Conservation (phyloP, 2,797 vertebrate species). For the Anableps anableps region DNA sequence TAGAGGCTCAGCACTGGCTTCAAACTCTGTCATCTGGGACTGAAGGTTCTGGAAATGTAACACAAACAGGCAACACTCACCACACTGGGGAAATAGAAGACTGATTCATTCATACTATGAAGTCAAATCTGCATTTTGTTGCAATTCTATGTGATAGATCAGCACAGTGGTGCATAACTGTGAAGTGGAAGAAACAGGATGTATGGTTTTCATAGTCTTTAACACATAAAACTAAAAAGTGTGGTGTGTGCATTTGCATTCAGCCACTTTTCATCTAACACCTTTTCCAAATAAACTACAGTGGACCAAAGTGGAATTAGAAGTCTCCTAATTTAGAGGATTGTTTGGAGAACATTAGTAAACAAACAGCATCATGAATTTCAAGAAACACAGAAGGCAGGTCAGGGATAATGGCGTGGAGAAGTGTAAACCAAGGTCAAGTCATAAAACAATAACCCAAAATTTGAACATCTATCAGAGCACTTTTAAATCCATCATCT, state of each 20-base stretch:
- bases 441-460: background rate
- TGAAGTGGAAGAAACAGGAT: background rate
- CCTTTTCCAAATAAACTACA: background rate
- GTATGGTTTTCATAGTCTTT: background rate
- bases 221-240: background rate
- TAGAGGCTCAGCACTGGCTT: conserved; percentile 91
- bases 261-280: background rate
- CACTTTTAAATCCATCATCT: background rate
- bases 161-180: background rate
- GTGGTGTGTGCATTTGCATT: background rate
- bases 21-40: conserved; percentile 95
- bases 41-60: conserved; percentile 85
- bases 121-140: background rate
- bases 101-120: background rate
- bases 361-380: background rate
- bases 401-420: background rate
- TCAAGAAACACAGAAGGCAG: background rate
- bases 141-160: background rate
- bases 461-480: background rate
- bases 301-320: background rate
- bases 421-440: background rate
- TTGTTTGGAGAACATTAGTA: background rate
- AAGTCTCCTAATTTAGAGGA: background rate
- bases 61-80: background rate
- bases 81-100: background rate